Evolutionary conservation across 2,113 vertebrate genomes (phyloP).

Genomic region (Mastomys natalensis): DNA sequence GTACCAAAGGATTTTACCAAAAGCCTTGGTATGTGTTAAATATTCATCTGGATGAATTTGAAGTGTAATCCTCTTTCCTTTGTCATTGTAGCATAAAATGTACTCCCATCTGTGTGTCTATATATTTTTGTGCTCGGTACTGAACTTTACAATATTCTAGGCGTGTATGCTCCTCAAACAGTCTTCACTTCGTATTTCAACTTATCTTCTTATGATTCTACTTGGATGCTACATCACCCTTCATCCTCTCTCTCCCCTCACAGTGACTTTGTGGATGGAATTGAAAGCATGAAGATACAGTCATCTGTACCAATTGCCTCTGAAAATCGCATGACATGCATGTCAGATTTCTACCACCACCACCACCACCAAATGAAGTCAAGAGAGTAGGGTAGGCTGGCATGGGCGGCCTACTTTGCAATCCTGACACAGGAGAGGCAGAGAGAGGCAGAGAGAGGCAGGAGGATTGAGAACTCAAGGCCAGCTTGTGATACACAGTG

Average conservation of each 20-base stretch:
- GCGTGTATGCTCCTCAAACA: not conserved
- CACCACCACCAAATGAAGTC: not conserved
- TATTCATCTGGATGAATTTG: not conserved
- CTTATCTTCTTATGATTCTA: not conserved
- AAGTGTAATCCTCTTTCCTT: constrained; percentile 8
- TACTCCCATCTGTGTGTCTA: not conserved
- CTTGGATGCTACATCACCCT: not conserved
- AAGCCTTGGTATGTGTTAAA: not conserved
- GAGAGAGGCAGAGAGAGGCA: not conserved
- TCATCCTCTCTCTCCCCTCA: not conserved
- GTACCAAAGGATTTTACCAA: not conserved
- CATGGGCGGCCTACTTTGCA: fast-evolving
- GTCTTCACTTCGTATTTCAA: not conserved
- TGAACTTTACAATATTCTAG: not conserved
- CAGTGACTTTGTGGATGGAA: not conserved
- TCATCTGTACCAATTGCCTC: not conserved
- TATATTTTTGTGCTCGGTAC: not conserved
- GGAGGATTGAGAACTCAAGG: not conserved
- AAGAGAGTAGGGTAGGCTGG: not conserved
- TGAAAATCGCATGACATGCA: not conserved
- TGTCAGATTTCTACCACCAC: no score
- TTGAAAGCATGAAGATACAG: not conserved
- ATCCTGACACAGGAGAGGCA: not conserved
- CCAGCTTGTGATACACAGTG: no score
- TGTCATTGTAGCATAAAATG: not conserved